Evolutionary conservation across 2,113 vertebrate species (phyloP), one percentile per base, ranked within the genome.

Genomic region (Rallus limicola): DNA sequence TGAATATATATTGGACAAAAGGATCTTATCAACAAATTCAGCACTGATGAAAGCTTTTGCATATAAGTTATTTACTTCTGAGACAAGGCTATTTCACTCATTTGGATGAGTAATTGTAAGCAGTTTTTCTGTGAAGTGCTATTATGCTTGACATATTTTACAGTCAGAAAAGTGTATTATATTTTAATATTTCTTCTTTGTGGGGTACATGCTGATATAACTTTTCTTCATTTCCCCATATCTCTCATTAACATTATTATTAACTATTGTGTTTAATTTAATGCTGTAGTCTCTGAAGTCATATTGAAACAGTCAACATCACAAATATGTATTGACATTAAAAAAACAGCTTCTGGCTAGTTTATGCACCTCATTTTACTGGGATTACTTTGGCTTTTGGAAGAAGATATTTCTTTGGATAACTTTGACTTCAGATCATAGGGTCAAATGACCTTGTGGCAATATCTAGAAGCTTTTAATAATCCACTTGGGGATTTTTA

Each of bases 101-200:
- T 91, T 92, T 89, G 48, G 53, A 89, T 87, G 38, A 95, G 34
- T 59, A 95, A 91, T 76, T 85, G n/a, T 92, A 82, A 95, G 25
- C 46, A 94, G 78, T 77, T 92, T 85, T 40, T 85, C 69, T 85
- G 25, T 77, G 63, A 82, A 94, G 46, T 82, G 70, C 40, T 90
- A 62, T 90, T 90, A 64, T 74, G 28, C 58, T 88, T 95, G 58
- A 91, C 60, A 52, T 58, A 94, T 93, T 94, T 92, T 67, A 90
- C 36, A 92, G 25, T 36, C 69, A 95, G 72, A 82, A 68, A 94
- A 68, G 7, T 28, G 26, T 50, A 83, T 71, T 60, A 16, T 91
- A 72, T 69, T 92, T 85, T 82, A 87, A 69, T 89, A 79, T 46
- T 68, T 82, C 13, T 90, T 58, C 74, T 93, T 63, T 93, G 81